phyloP scores from a whole-genome alignment of 2,797 vertebrate genomes.

The Protonibea diacanthus region DNA sequence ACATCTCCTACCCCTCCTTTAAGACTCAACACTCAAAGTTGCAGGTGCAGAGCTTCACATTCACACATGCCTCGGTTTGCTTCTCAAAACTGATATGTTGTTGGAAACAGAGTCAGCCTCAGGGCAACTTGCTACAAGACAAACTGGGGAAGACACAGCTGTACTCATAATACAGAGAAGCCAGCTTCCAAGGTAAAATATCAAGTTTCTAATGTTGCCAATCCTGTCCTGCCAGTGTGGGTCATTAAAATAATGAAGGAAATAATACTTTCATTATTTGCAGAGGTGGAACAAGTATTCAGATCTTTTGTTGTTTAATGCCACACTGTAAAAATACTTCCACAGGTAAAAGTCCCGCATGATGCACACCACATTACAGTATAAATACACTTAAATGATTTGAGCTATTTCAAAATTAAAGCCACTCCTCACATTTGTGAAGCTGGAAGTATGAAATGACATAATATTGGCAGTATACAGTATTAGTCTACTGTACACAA shows the following conservation, averaged over 20 bases:
- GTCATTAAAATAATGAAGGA: neutral
- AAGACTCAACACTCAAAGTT: neutral
- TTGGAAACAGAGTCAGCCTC: neutral
- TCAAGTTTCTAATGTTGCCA: slow-evolving; percentile 18
- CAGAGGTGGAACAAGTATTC: neutral
- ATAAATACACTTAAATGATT: neutral
- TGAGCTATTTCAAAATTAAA: no score
- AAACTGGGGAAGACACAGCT: neutral
- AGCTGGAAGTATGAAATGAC: no score
- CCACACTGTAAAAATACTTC: neutral
- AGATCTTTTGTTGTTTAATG: neutral
- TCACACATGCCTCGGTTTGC: slow-evolving; percentile 10
- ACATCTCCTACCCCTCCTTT: no score
- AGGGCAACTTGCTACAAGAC: neutral
- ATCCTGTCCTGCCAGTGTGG: slow-evolving; percentile 7
- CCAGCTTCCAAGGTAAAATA: neutral
- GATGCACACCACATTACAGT: no score
- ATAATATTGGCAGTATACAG: no score
- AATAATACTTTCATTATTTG: neutral
- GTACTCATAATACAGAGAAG: no score
- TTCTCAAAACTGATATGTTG: neutral
- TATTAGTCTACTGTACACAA: no score
- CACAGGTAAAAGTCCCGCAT: neutral
- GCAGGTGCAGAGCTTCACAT: neutral
- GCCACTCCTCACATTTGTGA: no score